Conservation (phyloP, 2,888 invertebrate species). For the Microplitis manilae region DNA sequence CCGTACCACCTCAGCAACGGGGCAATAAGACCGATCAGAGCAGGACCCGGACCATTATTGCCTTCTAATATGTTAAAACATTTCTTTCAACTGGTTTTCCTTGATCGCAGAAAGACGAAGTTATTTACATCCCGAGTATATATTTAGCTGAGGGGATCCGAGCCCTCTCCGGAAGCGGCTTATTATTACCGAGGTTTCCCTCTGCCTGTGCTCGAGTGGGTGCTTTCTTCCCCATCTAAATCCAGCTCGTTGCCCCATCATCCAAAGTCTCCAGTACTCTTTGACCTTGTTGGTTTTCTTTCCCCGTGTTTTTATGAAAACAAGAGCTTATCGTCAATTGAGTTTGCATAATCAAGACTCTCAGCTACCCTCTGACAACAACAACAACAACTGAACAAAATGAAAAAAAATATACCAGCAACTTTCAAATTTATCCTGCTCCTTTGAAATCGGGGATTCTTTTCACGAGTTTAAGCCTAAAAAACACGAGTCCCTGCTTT, state of each 20-base stretch:
- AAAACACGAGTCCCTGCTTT: too few species aligned
- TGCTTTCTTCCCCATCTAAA: slow-evolving; percentile 12
- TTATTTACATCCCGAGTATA: slow-evolving; percentile 45
- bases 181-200: slow-evolving; percentile 64
- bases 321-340: slow-evolving; percentile 39
- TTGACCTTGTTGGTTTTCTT: slow-evolving; percentile 32
- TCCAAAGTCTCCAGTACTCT: slow-evolving; percentile 34
- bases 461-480: too few species aligned
- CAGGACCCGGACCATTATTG: slow-evolving; percentile 13
- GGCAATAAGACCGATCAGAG: too few species aligned
- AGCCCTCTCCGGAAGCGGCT: slow-evolving; percentile 55
- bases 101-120: slow-evolving; percentile 37
- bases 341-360: slow-evolving; percentile 45
- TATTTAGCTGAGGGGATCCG: slow-evolving; percentile 25
- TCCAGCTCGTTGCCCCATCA: slow-evolving; percentile 29
- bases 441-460: too few species aligned
- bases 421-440: too few species aligned
- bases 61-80: slow-evolving; percentile 7
- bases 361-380: slow-evolving; percentile 1
- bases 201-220: slow-evolving; percentile 43
- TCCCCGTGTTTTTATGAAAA: slow-evolving; percentile 1
- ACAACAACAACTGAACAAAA: too few species aligned
- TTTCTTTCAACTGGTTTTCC: slow-evolving; percentile 15
- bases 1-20: background rate
- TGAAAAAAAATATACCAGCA: background rate